phyloP scores from a whole-genome alignment of 2,888 invertebrate species.

The Lacanobia wlatinum region DNA sequence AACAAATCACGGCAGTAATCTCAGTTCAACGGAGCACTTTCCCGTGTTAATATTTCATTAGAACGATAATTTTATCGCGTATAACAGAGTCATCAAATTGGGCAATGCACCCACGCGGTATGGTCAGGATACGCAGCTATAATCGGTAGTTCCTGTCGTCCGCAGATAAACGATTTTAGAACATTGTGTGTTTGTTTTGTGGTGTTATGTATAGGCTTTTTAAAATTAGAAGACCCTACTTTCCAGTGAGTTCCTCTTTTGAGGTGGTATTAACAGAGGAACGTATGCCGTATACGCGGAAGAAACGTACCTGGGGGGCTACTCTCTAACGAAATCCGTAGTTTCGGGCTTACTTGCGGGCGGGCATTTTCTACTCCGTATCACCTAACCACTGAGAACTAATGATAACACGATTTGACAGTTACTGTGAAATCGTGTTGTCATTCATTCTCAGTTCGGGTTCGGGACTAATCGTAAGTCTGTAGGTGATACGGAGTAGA shows the following conservation, averaged over 20 bases:
- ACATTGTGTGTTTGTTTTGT: constrained; percentile 22
- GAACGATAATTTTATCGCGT: constrained; percentile 41
- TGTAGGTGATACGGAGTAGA: too few species aligned
- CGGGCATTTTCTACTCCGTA: too few species aligned
- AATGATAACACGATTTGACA: too few species aligned
- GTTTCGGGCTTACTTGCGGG: too few species aligned
- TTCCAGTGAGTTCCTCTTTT: neutral
- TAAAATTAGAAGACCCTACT: constrained; percentile 8
- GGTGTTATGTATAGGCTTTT: neutral
- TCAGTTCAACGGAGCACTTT: constrained; percentile 25
- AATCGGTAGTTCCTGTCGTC: constrained; percentile 52
- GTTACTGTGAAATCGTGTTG: too few species aligned
- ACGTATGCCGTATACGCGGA: neutral
- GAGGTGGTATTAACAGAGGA: neutral
- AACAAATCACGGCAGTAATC: constrained; percentile 31
- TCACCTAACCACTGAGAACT: too few species aligned
- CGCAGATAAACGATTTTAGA: constrained; percentile 47
- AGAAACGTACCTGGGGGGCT: neutral
- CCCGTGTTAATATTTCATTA: constrained; percentile 39
- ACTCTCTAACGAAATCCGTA: too few species aligned
- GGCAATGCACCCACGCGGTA: constrained; percentile 51
- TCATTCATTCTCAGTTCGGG: too few species aligned
- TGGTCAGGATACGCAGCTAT: constrained; percentile 45
- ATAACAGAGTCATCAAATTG: constrained; percentile 49
- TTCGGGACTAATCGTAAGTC: too few species aligned